Base-by-base conservation (phyloP, 37 sponge, comb jelly and placozoan genomes). In the Chondrilla cf. caribensis region DNA sequence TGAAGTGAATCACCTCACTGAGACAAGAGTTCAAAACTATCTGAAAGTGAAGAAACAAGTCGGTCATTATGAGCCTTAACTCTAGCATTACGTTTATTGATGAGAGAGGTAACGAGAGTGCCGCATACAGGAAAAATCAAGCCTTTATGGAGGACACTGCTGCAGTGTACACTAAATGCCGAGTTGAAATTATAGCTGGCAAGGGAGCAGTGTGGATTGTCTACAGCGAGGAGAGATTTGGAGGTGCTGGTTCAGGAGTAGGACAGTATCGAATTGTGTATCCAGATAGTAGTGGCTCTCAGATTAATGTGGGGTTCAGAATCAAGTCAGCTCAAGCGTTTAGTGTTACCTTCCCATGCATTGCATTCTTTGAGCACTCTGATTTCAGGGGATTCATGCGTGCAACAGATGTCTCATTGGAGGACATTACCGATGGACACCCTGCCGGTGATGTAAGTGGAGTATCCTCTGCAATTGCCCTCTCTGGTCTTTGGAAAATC, bases 251-350 rank as follows among this genome's bases (percentile, higher is more conserved):
- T 2, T 3, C 40, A 9, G 76, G 76, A 73, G 7, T 2, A 14
- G 44, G 76, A 17, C 43, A 37, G 3, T 73, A 41, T 0, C 6
- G 3, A 41, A 22, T 73, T 39, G 44, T 73, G 41, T 73, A 40
- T 40, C 76, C 76, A 4, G 19, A 2, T 19, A 6, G 0, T 19
- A 17, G 43, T 43, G 76, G 76, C 22, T 4, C 19, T 18, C 25
- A 19, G 43, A 6, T 73, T 25, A 5, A 73, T 3, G 42, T 39
- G 3, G 43, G 43, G 18, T 73, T 73, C 44, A 39, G 2, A 40
- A 40, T 73, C 9, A 38, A 73, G 76, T 73, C 76, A 41, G 76
- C 76, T 43, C 76, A 73, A 24, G 76, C 44, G n/a, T 73, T 73
- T 40, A 37, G 40, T 40, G 25, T 73, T 0, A 73, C 41, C 17